phyloP scores from a whole-genome alignment of 2,113 vertebrate species.

The Paracanthobrama guichenoti region DNA sequence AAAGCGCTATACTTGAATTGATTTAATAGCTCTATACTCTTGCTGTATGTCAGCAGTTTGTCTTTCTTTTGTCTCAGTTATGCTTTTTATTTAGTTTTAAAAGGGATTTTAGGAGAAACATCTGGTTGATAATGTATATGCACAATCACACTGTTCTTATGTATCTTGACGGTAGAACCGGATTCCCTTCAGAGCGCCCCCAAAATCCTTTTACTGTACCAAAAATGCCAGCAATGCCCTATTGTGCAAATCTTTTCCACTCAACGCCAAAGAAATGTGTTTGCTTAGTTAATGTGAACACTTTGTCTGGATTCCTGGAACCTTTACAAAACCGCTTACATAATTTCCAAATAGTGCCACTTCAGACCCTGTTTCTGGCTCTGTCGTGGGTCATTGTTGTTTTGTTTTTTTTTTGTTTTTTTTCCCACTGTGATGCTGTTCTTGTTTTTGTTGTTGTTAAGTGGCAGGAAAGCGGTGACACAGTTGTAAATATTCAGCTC shows the following conservation, averaged over 20 bases:
- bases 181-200: conserved; percentile 63
- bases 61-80: background rate
- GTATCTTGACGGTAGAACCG: background rate
- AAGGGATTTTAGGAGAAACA: background rate
- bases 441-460: conserved; percentile 42
- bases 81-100: background rate
- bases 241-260: conserved; percentile 72
- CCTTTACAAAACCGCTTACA: conserved; percentile 60
- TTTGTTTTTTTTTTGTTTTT: conserved; percentile 39
- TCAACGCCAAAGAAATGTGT: conserved; percentile 66
- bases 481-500: conserved; percentile 50
- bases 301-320: conserved; percentile 71
- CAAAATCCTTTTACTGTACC: conserved; percentile 69
- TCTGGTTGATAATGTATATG: background rate
- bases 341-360: conserved; percentile 65
- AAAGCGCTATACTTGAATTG: too few relatives aligned
- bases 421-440: conserved; percentile 35
- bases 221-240: conserved; percentile 53
- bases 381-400: background rate
- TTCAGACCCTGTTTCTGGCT: conserved; percentile 39
- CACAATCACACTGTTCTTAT: background rate
- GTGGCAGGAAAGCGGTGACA: conserved; percentile 18
- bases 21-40: background rate
- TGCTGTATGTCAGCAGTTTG: background rate
- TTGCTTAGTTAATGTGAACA: conserved; percentile 75